phyloP scores from a whole-genome alignment of 1,140 invertebrate species.

The Drosophila oshimai region DNA sequence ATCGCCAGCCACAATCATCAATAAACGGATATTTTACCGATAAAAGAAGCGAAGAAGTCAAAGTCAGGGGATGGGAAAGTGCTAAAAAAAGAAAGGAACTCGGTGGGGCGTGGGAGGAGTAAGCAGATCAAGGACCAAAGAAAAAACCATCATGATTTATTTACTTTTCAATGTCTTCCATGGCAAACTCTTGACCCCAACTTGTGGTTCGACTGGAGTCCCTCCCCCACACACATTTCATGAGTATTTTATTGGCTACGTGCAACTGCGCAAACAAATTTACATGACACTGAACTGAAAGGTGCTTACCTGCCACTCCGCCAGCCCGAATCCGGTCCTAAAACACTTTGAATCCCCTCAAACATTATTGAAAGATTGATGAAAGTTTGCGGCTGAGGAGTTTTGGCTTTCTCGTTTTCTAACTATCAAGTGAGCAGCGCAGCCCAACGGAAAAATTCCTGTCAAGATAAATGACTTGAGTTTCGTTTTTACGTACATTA shows the following conservation, averaged over 20 bases:
- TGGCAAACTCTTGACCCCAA: constrained; percentile 19
- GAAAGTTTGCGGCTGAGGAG: constrained; percentile 48
- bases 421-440: constrained; percentile 39
- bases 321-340: neutral
- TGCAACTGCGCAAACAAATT: constrained; percentile 78
- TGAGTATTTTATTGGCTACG: constrained; percentile 74
- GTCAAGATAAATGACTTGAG: constrained; percentile 56
- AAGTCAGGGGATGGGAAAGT: constrained; percentile 48
- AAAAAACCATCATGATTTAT: constrained; percentile 68
- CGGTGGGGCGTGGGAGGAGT: constrained; percentile 37
- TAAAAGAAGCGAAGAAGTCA: constrained; percentile 24
- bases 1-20: constrained; percentile 66
- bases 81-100: constrained; percentile 59
- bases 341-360: neutral
- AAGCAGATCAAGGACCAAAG: constrained; percentile 67
- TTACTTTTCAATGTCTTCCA: constrained; percentile 67
- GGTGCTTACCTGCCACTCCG: constrained; percentile 45
- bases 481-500: constrained; percentile 9
- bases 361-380: constrained; percentile 79
- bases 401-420: constrained; percentile 12
- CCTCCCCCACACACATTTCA: constrained; percentile 32
- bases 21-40: constrained; percentile 48
- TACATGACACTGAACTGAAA: constrained; percentile 76
- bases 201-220: constrained; percentile 44
- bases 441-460: constrained; percentile 26